Percentiles rank a stretch among this genome's conserved stretches.
phyloP scores from a whole-genome alignment of 2,113 vertebrate genomes.

The Lasiurus borealis region DNA sequence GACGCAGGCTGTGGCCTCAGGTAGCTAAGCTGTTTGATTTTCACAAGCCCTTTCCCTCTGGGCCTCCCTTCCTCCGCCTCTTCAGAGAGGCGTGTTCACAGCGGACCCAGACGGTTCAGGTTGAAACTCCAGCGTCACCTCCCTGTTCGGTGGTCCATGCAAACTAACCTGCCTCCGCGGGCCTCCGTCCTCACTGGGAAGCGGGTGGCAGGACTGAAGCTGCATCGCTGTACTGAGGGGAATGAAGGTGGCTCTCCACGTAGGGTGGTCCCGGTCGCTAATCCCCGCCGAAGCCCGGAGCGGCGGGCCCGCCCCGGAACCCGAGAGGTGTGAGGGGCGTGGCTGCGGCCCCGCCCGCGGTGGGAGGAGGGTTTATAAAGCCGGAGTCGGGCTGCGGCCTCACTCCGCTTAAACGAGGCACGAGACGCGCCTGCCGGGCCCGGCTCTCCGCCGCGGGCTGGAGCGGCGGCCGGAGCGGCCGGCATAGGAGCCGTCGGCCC shows the following conservation, averaged over 20 bases:
- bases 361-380: not conserved
- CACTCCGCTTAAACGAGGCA: too few species aligned
- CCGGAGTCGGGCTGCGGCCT: not conserved
- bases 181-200: not conserved
- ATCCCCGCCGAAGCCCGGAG: fast-evolving
- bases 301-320: fast-evolving
- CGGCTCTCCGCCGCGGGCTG: not conserved
- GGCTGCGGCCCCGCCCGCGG: not conserved
- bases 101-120: not conserved
- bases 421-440: fast-evolving
- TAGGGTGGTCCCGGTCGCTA: not conserved
- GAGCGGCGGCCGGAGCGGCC: not conserved
- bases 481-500: not conserved
- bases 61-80: not conserved
- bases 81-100: not conserved
- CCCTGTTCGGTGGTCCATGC: not conserved
- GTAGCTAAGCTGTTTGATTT: not conserved
- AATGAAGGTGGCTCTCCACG: not conserved
- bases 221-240: not conserved
- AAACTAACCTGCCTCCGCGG: not conserved
- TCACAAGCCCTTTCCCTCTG: not conserved
- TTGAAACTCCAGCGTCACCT: not conserved
- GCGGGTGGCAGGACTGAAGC: not conserved
- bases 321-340: not conserved
- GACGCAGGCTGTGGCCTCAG: not conserved